Conservation (phyloP, 2,888 invertebrate species). For the Linyphia triangularis region DNA sequence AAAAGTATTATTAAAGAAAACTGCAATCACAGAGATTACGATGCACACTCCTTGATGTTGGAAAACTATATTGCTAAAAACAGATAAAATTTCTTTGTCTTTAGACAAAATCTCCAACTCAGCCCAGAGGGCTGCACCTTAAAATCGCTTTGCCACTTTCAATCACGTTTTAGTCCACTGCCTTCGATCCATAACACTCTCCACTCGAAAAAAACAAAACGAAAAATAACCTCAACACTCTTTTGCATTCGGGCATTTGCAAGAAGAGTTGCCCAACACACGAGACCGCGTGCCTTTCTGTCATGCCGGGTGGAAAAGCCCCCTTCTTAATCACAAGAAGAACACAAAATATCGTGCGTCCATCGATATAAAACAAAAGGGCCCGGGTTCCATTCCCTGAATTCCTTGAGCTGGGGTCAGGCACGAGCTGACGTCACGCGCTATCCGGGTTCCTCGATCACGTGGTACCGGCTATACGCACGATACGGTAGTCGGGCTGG, state of each 20-base stretch:
- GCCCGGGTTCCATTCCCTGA: conserved; percentile 57
- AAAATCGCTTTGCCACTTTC: conserved; percentile 3
- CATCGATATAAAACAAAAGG: conserved; percentile 61
- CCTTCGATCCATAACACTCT: background rate
- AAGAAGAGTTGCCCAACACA: conserved; percentile 10
- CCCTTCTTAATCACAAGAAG: conserved; percentile 9
- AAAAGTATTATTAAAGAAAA: no score
- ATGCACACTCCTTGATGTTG: no score
- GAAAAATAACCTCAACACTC: background rate
- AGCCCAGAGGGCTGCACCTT: background rate
- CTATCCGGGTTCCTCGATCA: conserved; percentile 71
- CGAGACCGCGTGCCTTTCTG: conserved; percentile 54
- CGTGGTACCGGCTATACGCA: conserved; percentile 51
- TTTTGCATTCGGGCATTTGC: background rate
- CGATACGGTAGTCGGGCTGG: conserved; percentile 63
- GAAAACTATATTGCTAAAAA: no score
- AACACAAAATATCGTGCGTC: conserved; percentile 46
- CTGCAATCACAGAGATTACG: no score
- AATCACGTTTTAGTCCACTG: background rate
- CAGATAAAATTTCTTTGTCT: no score
- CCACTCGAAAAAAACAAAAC: background rate
- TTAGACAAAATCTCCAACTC: background rate
- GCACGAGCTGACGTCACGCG: conserved; percentile 73
- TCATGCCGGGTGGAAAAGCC: conserved; percentile 42
- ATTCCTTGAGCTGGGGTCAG: conserved; percentile 67